phyloP scores from a whole-genome alignment of 2,113 vertebrate genomes.

The Cinclus mexicanus region DNA sequence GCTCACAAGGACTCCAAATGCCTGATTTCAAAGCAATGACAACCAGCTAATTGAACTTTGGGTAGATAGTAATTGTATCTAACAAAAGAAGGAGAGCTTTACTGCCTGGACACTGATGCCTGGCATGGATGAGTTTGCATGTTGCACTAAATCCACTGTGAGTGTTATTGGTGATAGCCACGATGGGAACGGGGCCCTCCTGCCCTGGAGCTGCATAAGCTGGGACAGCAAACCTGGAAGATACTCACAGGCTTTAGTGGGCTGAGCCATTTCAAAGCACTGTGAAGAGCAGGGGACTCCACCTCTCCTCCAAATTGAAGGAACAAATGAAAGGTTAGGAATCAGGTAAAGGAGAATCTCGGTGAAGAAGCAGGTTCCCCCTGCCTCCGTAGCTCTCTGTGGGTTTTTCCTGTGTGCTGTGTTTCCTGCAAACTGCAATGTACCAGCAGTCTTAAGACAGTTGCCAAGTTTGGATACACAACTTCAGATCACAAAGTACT shows the following conservation, averaged over 20 bases:
- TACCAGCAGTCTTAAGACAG: background rate
- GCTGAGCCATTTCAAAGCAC: background rate
- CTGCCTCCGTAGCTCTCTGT: background rate
- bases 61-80: background rate
- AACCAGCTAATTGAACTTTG: background rate
- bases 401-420: background rate
- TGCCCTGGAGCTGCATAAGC: background rate
- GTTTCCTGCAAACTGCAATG: background rate
- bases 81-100: background rate
- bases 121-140: fast-evolving
- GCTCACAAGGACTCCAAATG: background rate
- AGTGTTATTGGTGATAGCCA: background rate
- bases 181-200: fast-evolving
- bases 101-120: background rate
- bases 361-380: fast-evolving
- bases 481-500: background rate
- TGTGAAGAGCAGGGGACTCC: background rate
- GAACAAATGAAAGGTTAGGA: background rate
- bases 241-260: background rate
- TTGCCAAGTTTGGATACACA: background rate
- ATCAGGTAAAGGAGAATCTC: background rate
- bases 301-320: fast-evolving
- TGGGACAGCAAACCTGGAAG: background rate
- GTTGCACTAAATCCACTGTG: fast-evolving
- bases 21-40: background rate